phyloP scores from a whole-genome alignment of 2,113 vertebrate genomes.

The Alexandromys fortis region DNA sequence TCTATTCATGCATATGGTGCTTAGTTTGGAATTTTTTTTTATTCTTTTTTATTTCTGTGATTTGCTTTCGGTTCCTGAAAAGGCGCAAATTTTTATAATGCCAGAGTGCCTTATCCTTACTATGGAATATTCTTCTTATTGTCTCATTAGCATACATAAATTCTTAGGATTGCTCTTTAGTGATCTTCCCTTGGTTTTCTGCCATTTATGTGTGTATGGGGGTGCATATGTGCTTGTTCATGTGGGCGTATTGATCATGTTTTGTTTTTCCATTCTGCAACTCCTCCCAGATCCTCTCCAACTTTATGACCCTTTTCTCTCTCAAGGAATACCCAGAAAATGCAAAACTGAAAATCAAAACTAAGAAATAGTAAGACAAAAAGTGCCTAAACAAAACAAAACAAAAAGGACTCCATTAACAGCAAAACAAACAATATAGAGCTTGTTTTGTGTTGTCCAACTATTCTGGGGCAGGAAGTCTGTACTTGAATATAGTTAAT shows the following conservation, averaged over 20 bases:
- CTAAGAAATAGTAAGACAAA: background rate
- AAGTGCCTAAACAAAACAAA: background rate
- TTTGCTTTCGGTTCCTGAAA: conserved; percentile 13
- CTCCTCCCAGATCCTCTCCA: background rate
- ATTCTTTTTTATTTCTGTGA: background rate
- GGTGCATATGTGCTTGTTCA: background rate
- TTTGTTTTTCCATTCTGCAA: background rate
- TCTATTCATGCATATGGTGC: background rate
- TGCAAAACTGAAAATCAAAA: background rate
- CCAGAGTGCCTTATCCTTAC: background rate
- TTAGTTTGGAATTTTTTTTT: background rate
- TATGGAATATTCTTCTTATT: background rate
- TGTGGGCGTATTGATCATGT: background rate
- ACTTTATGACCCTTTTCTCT: background rate
- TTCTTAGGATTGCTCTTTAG: background rate
- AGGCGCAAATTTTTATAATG: background rate
- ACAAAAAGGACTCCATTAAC: background rate
- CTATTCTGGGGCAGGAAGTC: background rate
- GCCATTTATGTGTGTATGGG: background rate
- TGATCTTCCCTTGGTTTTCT: background rate
- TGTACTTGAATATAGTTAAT: background rate
- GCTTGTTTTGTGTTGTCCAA: background rate
- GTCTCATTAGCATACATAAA: conserved; percentile 2
- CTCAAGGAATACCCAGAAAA: background rate
- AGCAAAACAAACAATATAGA: background rate